phyloP scores from a whole-genome alignment of 1,140 invertebrate genomes.

The Drosophila yakuba region DNA sequence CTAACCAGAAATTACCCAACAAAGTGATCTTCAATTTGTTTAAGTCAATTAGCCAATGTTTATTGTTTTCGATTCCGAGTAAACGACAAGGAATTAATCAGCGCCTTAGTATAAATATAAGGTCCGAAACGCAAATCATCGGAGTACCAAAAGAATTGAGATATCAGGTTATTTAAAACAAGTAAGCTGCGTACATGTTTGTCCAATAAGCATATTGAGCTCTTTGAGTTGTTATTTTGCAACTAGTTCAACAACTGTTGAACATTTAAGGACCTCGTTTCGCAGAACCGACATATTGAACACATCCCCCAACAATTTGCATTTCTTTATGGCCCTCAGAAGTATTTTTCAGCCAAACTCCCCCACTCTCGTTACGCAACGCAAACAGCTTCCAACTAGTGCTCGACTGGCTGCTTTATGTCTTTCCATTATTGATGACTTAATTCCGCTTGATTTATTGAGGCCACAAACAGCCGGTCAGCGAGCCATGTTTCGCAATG shows the following conservation, averaged over 20 bases:
- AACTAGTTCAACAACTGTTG: conserved; percentile 29
- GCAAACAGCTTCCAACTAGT: conserved; percentile 55
- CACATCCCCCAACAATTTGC: conserved; percentile 45
- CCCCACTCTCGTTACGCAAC: conserved; percentile 23
- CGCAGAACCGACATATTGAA: conserved; percentile 14
- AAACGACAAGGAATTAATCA: not conserved
- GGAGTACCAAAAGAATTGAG: not conserved
- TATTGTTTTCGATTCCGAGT: conserved; percentile 7
- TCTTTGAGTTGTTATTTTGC: not conserved
- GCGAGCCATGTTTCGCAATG: conserved; percentile 26
- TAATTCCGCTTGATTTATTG: conserved; percentile 81
- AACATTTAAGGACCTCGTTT: not conserved
- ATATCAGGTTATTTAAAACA: not conserved
- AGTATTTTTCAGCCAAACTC: conserved; percentile 29
- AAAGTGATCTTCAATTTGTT: conserved; percentile 10
- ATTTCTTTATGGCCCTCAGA: conserved; percentile 49
- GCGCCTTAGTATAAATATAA: not conserved
- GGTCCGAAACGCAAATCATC: not conserved
- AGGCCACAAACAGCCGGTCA: conserved; percentile 74
- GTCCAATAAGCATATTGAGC: not conserved
- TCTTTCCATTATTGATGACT: conserved; percentile 80
- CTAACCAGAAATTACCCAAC: conserved; percentile 7
- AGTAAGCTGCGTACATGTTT: not conserved
- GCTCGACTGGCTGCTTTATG: conserved; percentile 71
- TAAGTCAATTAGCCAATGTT: conserved; percentile 23